Base-by-base conservation (phyloP, 2,888 invertebrate genomes). In the Cryptus viduatorius region DNA sequence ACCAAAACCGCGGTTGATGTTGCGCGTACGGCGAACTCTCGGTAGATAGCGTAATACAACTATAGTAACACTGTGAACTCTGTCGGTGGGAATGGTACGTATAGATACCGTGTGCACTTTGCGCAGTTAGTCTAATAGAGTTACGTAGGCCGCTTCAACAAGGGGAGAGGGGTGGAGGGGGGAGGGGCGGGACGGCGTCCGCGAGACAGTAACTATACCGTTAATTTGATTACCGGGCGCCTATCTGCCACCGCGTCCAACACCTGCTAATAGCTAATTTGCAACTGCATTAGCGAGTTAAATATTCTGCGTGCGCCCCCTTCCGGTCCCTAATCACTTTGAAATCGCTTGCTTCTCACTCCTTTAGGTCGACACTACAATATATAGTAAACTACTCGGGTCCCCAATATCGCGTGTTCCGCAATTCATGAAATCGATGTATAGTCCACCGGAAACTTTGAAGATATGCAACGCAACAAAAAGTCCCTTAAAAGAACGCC, bases 181-280 rank as follows among this genome's bases (percentile, higher is more conserved):
- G 8, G 73, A 86, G 78, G 65, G 72, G 14, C 72, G n/a, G n/a
- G 24, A 1, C 24, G 65, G 64, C 82, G 85, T 83, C 53, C 83
- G 82, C 85, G 85, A 84, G 88, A 87, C 89, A 86, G 89, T 88
- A 90, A 91, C 91, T 90, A 90, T 90, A 90, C 88, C 85, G 88
- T 89, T 91, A 90, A 92, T 90, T 92, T 88, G 88, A 92, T 92
- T 90, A 89, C 84, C 65, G 75, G 82, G 78, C 87, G 86, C 89
- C 89, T 88, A 89, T 89, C 88, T 83, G 85, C 87, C 88, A 86
- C 87, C 87, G 87, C 86, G 87, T 88, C 88, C 89, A 91, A 90
- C 89, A 88, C 88, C 88, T 88, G 88, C 90, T 91, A 92, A 91
- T 92, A 90, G 90, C 89, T 90, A 90, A 92, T 92, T 91, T 89